These are phyloP conservation scores for Rhopilema esculentum DNA, from an alignment of 30 jellyfish, hydroid and myxozoan genomes.

Conservation along the genomic window DNA sequence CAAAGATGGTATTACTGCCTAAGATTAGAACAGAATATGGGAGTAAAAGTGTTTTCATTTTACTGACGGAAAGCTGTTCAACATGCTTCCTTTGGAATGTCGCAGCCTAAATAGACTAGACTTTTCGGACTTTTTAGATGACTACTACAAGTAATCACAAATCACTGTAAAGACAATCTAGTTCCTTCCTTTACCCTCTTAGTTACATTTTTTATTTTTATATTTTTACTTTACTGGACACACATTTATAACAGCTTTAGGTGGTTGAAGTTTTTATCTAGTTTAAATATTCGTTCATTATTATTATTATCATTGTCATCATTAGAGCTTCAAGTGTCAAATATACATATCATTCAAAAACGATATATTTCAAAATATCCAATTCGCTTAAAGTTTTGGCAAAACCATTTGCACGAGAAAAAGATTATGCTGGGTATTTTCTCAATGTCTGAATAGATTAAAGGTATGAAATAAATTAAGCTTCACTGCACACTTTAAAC, in stretches of 20 bases:
- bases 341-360: no score
- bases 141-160: slow-evolving; percentile 21
- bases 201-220: not conserved
- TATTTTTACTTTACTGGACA: slow-evolving; percentile 9
- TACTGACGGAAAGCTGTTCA: slow-evolving; percentile 19
- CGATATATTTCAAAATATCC: no score
- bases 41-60: no score
- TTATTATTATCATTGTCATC: slow-evolving; percentile 5
- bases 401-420: no score
- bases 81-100: slow-evolving; percentile 41
- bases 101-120: slow-evolving; percentile 36
- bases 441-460: no score
- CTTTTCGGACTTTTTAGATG: slow-evolving; percentile 18
- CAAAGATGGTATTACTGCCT: not conserved
- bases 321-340: no score
- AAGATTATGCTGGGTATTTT: no score
- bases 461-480: no score
- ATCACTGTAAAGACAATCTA: not conserved
- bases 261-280: slow-evolving; percentile 2
- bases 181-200: slow-evolving; percentile 2
- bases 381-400: no score
- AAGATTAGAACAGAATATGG: not conserved
- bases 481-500: no score
- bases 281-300: slow-evolving; percentile 14
- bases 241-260: slow-evolving; percentile 9